phyloP scores from a whole-genome alignment of 2,113 vertebrate genomes.

The Tupaia tana region DNA sequence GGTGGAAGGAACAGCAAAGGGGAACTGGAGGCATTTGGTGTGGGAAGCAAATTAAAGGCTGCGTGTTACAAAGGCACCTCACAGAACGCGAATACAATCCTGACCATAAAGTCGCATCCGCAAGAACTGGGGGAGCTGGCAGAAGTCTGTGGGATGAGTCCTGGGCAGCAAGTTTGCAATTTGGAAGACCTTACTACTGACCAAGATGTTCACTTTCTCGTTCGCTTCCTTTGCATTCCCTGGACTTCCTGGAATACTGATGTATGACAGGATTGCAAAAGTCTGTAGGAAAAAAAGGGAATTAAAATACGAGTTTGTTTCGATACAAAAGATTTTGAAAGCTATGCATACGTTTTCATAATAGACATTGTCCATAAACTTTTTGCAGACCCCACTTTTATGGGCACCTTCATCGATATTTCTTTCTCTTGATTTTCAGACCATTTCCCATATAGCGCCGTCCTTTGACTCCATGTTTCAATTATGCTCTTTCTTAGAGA shows the following conservation, averaged over 20 bases:
- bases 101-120: neutral
- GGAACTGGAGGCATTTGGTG: conserved; percentile 32
- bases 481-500: neutral
- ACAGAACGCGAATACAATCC: neutral
- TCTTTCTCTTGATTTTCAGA: neutral
- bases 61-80: neutral
- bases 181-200: neutral
- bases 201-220: neutral
- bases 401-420: neutral
- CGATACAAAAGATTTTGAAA: no score
- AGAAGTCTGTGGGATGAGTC: neutral
- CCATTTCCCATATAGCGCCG: neutral
- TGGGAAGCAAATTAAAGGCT: conserved; percentile 56
- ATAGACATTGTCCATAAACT: no score
- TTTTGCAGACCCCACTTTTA: no score
- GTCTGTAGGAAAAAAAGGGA: no score
- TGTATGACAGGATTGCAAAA: neutral
- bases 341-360: no score
- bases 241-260: neutral
- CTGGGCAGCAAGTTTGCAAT: neutral
- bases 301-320: no score
- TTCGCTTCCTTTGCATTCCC: neutral
- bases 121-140: no score
- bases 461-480: neutral
- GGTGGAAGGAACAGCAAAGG: conserved; percentile 55